Base-by-base conservation (phyloP, 2,113 vertebrate genomes). In the Girardinichthys multiradiatus region DNA sequence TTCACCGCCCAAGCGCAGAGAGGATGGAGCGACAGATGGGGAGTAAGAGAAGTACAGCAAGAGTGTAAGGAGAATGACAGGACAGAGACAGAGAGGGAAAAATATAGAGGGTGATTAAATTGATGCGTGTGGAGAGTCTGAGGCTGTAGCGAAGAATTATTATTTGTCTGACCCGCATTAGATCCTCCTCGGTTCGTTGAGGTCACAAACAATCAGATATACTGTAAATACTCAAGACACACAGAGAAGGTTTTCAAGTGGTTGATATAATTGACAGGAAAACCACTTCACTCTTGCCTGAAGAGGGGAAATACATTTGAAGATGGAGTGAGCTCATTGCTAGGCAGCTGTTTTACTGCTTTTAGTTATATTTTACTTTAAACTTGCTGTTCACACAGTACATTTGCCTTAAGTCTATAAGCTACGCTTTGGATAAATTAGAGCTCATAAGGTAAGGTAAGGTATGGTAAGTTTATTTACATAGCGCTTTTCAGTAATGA, bases 1-100 rank as follows among this genome's bases (percentile, higher is more conserved):
- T 93, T 92, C 86, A 84, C 76, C 64, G 67, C 76, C 60, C 19
- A 70, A 87, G 83, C 8, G 65, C 4, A 68, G 83, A 42, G 86
- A 81, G 79, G 61, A 65, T 72, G 39, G 64, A 76, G 84, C 67
- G 79, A 80, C 82, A 87, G 85, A 86, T 85, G 86, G 87, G 58
- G 79, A 83, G 78, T 69, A 87, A 91, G 87, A 67, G 89, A 84
- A 74, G 73, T 68, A 65, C 27, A 21, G 68, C 26, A 57, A 76
- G 70, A 70, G 81, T 9, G 74, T 54, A 77, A 76, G 68, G 68
- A 76, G 71, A 79, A 76, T 70, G 82, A 76, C 74, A 68, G 58
- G 42, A 26, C 31, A 57, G 54, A 66, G 71, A 73, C 14, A 3
- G 39, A 66, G 39, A 65, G 70, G 70, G 28, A 29, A 28, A 57